Evolutionary conservation across 2,888 invertebrate genomes (phyloP).

Genomic region (Oxycera nigricornis): DNA sequence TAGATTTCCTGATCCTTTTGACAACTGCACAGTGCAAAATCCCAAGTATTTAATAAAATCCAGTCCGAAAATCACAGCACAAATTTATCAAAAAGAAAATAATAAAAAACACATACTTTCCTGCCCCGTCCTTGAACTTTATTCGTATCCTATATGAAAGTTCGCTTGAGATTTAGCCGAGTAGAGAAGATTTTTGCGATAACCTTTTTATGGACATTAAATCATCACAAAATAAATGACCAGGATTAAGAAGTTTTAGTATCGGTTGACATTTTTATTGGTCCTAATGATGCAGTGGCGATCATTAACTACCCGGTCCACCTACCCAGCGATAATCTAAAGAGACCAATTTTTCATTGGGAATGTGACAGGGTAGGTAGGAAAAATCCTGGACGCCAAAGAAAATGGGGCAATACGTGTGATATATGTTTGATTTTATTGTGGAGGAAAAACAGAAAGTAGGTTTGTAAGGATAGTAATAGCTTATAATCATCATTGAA

Average conservation of each 20-base stretch:
- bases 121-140: not conserved
- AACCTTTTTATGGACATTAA: slow-evolving; percentile 43
- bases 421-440: too few species aligned
- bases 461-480: too few species aligned
- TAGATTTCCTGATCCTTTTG: too few species aligned
- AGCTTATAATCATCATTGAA: too few species aligned
- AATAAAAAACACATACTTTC: too few species aligned
- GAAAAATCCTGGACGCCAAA: too few species aligned
- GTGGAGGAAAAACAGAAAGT: too few species aligned
- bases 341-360: not conserved
- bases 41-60: too few species aligned
- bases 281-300: slow-evolving; percentile 38
- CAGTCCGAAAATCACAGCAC: too few species aligned
- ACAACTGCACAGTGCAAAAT: too few species aligned
- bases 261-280: slow-evolving; percentile 47
- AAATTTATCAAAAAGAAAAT: too few species aligned
- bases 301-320: not conserved
- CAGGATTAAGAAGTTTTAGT: slow-evolving; percentile 42
- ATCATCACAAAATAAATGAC: slow-evolving; percentile 42
- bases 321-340: not conserved
- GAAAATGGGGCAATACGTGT: not conserved
- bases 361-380: too few species aligned
- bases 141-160: not conserved
- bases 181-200: not conserved
- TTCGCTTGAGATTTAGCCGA: not conserved